Conservation (phyloP, 2,888 invertebrate genomes). For the Andrena chrysosceles region DNA sequence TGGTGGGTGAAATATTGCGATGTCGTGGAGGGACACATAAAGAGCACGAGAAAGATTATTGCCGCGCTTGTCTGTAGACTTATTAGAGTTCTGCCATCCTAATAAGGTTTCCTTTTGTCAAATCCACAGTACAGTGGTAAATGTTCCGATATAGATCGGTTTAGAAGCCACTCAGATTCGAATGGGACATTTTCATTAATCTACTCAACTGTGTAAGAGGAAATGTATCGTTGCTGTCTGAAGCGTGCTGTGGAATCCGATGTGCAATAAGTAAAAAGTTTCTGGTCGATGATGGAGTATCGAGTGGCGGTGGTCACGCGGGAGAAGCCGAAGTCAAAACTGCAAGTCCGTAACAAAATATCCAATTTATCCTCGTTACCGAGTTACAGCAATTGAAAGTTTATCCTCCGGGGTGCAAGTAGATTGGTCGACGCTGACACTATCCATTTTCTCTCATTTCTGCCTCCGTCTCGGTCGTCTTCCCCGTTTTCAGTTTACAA, state of each 20-base stretch:
- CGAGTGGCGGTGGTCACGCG: neutral
- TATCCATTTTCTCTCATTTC: conserved; percentile 47
- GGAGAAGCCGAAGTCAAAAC: conserved; percentile 32
- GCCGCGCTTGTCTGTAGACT: too few species aligned
- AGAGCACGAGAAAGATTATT: too few species aligned
- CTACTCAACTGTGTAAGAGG: neutral
- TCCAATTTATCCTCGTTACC: conserved; percentile 64
- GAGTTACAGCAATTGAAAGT: conserved; percentile 67
- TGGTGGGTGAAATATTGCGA: too few species aligned
- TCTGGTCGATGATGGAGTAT: conserved; percentile 10
- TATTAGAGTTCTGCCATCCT: too few species aligned
- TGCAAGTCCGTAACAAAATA: conserved; percentile 58
- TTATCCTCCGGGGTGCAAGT: conserved; percentile 49
- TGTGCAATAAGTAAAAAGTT: neutral
- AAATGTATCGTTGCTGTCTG: neutral
- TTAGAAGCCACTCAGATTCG: neutral
- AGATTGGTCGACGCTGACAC: conserved; percentile 50
- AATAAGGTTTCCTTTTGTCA: too few species aligned
- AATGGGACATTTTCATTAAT: neutral
- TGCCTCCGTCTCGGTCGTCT: conserved; percentile 12
- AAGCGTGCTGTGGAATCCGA: neutral
- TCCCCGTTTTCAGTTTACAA: conserved; percentile 26
- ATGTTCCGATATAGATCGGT: too few species aligned
- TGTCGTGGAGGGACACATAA: too few species aligned
- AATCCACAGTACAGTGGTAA: too few species aligned